Conservation (phyloP, 53 echinoderm and acorn worm species). For the Holothuria leucospilota region DNA sequence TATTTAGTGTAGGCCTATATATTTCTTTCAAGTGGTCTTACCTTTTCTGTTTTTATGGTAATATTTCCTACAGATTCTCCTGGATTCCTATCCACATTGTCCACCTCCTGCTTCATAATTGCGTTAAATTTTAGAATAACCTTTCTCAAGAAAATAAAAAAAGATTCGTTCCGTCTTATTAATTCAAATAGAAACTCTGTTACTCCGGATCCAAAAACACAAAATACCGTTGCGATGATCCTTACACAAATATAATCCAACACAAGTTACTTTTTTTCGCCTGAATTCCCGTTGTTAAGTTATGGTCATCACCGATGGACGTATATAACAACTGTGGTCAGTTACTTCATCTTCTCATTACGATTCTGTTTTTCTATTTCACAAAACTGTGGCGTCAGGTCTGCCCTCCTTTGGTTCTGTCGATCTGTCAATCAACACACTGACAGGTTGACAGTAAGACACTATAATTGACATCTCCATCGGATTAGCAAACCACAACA, state of each 20-base stretch:
- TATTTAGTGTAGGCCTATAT: too few relatives aligned
- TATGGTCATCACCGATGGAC: background rate
- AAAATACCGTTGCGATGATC: too few relatives aligned
- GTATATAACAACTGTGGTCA: too few relatives aligned
- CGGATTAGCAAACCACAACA: too few relatives aligned
- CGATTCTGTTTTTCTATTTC: background rate
- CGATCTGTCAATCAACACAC: conserved; percentile 9
- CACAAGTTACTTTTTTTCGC: background rate
- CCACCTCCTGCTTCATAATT: background rate
- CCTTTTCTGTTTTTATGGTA: conserved; percentile 5
- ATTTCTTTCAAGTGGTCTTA: background rate
- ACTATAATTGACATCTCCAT: conserved; percentile 15
- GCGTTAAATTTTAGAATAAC: too few relatives aligned
- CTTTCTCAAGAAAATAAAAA: too few relatives aligned
- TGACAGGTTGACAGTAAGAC: background rate
- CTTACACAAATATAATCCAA: too few relatives aligned
- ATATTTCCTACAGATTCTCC: background rate
- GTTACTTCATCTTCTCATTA: background rate
- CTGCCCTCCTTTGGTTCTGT: background rate
- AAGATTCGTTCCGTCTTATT: too few relatives aligned
- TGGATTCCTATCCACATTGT: background rate
- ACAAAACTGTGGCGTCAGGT: background rate
- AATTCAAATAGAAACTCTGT: too few relatives aligned
- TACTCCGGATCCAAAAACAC: too few relatives aligned
- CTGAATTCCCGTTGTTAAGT: background rate